A percentile compares a stretch with the other conserved stretches of the same genome.
These are phyloP conservation scores for Misgurnus anguillicaudatus DNA, from an alignment of 2,113 vertebrate species.

Conservation along the genomic window DNA sequence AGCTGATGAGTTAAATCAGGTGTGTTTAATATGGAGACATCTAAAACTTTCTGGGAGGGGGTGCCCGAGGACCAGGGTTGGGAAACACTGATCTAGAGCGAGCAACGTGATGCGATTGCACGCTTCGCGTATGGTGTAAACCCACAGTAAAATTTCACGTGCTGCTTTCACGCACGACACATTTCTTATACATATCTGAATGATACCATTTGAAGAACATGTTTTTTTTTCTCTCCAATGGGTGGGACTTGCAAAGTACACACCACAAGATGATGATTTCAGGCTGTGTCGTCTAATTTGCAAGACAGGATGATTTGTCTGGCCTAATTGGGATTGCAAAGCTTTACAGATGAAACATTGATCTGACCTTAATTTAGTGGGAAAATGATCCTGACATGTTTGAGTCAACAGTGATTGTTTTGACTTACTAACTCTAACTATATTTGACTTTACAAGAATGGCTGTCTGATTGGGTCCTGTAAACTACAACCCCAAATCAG, in stretches of 20 bases:
- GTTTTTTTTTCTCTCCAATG: neutral
- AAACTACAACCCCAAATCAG: too few species aligned
- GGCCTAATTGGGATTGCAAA: neutral
- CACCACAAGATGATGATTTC: neutral
- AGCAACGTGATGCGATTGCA: too few species aligned
- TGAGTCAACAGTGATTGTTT: conserved; percentile 20
- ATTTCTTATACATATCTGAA: neutral
- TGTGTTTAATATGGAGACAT: too few species aligned
- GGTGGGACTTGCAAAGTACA: neutral
- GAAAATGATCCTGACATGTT: conserved; percentile 14
- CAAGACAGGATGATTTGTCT: conserved; percentile 31
- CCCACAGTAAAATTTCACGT: too few species aligned
- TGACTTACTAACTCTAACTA: conserved; percentile 1
- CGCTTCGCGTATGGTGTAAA: too few species aligned
- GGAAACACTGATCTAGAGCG: too few species aligned
- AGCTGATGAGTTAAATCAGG: too few species aligned
- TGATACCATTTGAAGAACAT: neutral
- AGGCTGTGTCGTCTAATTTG: neutral
- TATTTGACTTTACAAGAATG: conserved; percentile 2
- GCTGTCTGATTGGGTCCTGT: conserved; percentile 44
- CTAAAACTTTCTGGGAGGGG: too few species aligned
- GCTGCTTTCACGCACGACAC: too few species aligned
- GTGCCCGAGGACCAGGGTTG: too few species aligned
- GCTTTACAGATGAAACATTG: neutral
- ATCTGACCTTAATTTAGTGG: conserved; percentile 10